These are phyloP conservation scores for Magallana ariakensis DNA, from an alignment of 1,140 invertebrate species.

Conservation along the genomic window DNA sequence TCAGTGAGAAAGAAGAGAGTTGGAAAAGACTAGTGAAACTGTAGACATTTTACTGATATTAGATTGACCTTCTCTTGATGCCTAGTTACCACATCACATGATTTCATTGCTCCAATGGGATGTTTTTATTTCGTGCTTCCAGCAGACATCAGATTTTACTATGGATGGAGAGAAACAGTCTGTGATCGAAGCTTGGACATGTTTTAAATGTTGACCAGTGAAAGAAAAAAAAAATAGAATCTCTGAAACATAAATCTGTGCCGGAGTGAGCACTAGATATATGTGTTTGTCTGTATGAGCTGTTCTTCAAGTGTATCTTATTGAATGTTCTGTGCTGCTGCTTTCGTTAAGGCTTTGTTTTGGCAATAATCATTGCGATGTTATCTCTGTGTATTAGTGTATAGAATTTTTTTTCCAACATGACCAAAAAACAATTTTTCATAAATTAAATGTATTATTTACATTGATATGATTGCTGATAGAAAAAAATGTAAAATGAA, in stretches of 20 bases:
- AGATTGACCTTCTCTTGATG: slow-evolving; percentile 6
- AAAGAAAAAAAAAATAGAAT: neutral
- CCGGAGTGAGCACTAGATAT: too few relatives aligned
- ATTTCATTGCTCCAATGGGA: neutral
- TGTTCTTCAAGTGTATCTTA: neutral
- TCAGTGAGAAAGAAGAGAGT: slow-evolving; percentile 55
- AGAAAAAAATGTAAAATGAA: too few relatives aligned
- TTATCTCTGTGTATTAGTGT: too few relatives aligned
- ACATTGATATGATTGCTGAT: too few relatives aligned
- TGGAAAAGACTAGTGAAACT: slow-evolving; percentile 34
- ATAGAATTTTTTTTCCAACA: too few relatives aligned
- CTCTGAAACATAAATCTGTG: neutral
- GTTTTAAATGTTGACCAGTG: too few relatives aligned
- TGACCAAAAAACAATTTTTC: too few relatives aligned
- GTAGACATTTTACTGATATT: slow-evolving; percentile 3
- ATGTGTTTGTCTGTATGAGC: too few relatives aligned
- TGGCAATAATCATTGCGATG: neutral
- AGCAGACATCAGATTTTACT: neutral
- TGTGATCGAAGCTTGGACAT: too few relatives aligned
- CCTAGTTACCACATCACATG: slow-evolving; percentile 16
- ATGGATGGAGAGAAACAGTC: too few relatives aligned
- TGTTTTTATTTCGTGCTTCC: slow-evolving; percentile 22
- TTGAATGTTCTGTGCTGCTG: neutral
- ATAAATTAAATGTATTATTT: too few relatives aligned
- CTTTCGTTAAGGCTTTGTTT: neutral